Evolutionary conservation across 2,797 vertebrate species (phyloP).

Genomic region (Moxostoma hubbsi): DNA sequence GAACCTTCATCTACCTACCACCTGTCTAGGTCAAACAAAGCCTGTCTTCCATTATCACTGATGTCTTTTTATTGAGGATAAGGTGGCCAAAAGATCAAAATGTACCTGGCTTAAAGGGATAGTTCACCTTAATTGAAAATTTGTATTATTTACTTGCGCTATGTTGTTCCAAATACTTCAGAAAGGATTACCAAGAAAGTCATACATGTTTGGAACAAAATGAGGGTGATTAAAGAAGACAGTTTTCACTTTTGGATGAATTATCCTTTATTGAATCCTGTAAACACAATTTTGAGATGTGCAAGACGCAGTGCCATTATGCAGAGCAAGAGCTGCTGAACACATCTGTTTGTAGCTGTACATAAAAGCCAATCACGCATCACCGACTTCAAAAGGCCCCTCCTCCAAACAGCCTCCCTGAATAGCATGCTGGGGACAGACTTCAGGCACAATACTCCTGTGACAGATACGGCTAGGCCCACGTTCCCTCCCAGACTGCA

Average conservation of each 20-base stretch:
- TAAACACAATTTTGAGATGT: not conserved
- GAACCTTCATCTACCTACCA: constrained; percentile 13
- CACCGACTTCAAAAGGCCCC: constrained; percentile 19
- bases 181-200: no score
- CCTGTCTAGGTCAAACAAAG: constrained; percentile 25
- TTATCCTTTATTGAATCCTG: not conserved
- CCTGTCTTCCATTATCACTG: constrained; percentile 14
- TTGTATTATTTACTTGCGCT: no score
- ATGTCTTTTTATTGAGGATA: constrained; percentile 24
- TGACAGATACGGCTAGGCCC: not conserved
- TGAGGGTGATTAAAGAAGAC: no score
- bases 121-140: no score
- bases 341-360: constrained; percentile 30
- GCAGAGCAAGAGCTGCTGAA: constrained; percentile 11
- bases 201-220: no score
- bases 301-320: not conserved
- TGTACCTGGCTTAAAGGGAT: no score
- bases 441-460: not conserved
- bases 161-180: no score
- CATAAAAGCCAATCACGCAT: constrained; percentile 37
- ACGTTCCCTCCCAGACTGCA: constrained; percentile 16
- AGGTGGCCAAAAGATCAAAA: constrained; percentile 20
- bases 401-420: constrained; percentile 14
- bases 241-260: no score
- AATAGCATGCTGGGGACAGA: constrained; percentile 14